Conservation (phyloP, 2,888 invertebrate genomes). For the Dysmachus trigonus region DNA sequence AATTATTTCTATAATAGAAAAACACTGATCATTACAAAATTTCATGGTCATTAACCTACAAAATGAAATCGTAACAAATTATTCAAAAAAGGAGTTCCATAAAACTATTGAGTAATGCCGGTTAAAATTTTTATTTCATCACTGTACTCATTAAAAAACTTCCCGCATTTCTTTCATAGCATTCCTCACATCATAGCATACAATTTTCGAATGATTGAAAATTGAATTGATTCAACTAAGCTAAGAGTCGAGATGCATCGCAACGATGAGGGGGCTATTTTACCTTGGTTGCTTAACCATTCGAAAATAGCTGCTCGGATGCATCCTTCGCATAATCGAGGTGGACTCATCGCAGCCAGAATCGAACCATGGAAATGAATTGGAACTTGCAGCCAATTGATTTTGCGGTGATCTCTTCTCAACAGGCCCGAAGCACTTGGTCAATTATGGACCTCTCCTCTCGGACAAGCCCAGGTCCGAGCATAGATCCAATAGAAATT, state of each 20-base stretch:
- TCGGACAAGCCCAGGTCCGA: background rate
- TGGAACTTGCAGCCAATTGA: background rate
- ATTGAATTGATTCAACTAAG: background rate
- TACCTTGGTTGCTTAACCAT: background rate
- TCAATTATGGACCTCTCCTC: background rate
- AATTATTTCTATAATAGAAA: too few species aligned
- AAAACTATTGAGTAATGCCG: background rate
- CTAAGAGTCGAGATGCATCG: too few species aligned
- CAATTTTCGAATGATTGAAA: background rate
- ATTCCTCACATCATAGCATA: background rate
- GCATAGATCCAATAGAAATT: background rate
- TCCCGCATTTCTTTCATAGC: background rate
- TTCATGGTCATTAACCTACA: too few species aligned
- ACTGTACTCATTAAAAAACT: background rate
- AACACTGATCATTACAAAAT: too few species aligned
- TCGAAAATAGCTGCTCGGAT: background rate
- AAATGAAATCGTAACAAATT: background rate
- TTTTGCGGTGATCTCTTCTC: background rate
- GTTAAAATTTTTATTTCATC: background rate
- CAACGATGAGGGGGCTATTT: background rate
- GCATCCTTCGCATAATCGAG: background rate
- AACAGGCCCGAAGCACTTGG: background rate
- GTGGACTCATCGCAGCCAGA: background rate
- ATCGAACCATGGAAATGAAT: background rate
- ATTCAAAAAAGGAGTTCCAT: background rate